phyloP scores from a whole-genome alignment of 2,113 vertebrate species.

The Dicerorhinus sumatrensis region DNA sequence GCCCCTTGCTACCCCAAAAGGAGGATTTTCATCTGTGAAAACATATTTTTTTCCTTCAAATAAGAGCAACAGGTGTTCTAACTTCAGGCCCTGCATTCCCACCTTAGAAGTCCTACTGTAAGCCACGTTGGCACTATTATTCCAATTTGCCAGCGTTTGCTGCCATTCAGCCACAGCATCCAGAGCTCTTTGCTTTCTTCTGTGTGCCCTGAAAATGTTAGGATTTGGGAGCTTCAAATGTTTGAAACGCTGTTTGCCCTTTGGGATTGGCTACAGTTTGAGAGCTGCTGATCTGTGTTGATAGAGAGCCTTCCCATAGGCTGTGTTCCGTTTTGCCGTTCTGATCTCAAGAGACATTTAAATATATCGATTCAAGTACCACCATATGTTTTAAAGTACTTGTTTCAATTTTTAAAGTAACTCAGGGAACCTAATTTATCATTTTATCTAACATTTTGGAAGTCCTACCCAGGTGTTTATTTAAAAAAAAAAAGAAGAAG shows the following conservation, averaged over 20 bases:
- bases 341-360: background rate
- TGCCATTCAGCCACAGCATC: background rate
- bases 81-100: background rate
- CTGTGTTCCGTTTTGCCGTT: background rate
- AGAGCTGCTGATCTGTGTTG: background rate
- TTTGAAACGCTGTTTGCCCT: background rate
- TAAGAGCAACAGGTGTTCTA: background rate
- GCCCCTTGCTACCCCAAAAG: no score
- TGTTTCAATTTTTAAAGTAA: background rate
- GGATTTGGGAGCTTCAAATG: no score
- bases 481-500: background rate
- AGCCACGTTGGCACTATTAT: no score
- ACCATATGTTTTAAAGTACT: background rate
- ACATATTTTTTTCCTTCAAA: background rate
- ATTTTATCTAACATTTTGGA: slow-evolving; percentile 27
- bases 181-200: background rate
- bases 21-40: background rate
- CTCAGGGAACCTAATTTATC: background rate
- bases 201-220: no score
- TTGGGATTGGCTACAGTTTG: background rate
- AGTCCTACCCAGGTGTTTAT: slow-evolving; percentile 10
- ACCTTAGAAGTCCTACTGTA: background rate
- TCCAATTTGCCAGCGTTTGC: background rate
- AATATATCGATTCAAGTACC: background rate
- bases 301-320: background rate